phyloP scores from a whole-genome alignment of 2,888 invertebrate species.

The Folsomia candida region DNA sequence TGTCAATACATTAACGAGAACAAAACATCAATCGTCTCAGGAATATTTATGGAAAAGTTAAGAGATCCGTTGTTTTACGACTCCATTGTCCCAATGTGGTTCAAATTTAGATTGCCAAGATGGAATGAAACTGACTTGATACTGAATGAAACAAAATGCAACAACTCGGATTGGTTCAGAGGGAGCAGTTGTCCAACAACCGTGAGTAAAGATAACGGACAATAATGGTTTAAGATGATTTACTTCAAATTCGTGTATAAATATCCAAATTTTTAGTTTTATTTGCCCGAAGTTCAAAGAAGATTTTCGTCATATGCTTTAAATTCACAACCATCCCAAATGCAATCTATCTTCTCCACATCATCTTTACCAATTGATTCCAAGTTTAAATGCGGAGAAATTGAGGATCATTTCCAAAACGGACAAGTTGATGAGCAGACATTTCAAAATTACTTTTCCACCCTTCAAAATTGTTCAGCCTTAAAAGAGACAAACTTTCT shows the following conservation, averaged over 20 bases:
- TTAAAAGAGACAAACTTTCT: no score
- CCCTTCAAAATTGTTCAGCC: not conserved
- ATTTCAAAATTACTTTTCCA: not conserved
- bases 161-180: not conserved
- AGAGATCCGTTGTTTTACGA: not conserved
- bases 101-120: not conserved
- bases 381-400: not conserved
- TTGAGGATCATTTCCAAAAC: not conserved
- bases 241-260: no score
- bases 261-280: not conserved
- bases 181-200: not conserved
- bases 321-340: not conserved
- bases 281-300: not conserved
- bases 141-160: not conserved
- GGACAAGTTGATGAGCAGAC: not conserved
- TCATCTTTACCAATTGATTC: not conserved
- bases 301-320: not conserved
- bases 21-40: not conserved
- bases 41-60: not conserved
- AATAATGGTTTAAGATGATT: no score
- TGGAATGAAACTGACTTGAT: not conserved
- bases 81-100: not conserved
- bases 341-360: not conserved
- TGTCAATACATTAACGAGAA: no score
- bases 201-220: no score